These are phyloP conservation scores for Dasysyrphus tricinctus DNA, from an alignment of 2,888 invertebrate genomes.

Conservation along the genomic window DNA sequence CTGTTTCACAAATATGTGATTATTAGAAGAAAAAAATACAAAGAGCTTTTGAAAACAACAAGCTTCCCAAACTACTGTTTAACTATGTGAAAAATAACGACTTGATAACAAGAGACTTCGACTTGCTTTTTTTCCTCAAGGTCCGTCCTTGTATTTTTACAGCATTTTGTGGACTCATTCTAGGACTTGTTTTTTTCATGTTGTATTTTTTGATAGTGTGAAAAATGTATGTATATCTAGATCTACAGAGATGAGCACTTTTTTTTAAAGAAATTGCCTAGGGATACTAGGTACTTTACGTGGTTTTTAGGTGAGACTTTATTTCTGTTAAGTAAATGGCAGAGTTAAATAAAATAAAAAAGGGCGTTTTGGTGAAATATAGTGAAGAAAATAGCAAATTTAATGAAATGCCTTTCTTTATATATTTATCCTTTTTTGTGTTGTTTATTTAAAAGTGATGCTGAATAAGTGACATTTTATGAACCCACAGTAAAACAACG, in stretches of 20 bases:
- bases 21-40: too few species aligned
- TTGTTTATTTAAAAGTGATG: background rate
- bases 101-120: too few species aligned
- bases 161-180: background rate
- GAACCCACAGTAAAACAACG: background rate
- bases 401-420: background rate
- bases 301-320: slow-evolving; percentile 38
- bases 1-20: too few species aligned
- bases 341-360: slow-evolving; percentile 29
- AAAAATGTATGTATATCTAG: background rate
- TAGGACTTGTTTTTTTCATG: slow-evolving; percentile 6
- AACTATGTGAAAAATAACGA: too few species aligned
- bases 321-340: slow-evolving; percentile 48
- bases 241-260: slow-evolving; percentile 42
- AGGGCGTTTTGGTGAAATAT: background rate
- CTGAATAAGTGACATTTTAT: background rate
- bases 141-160: slow-evolving; percentile 8
- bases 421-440: background rate
- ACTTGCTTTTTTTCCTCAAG: background rate
- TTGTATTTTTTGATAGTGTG: background rate
- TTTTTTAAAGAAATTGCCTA: slow-evolving; percentile 62
- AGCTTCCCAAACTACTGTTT: too few species aligned
- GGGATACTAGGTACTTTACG: slow-evolving; percentile 47
- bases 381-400: background rate
- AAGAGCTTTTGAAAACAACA: too few species aligned